Base-by-base conservation (phyloP, 2,888 invertebrate genomes). In the Lochmaea capreae region DNA sequence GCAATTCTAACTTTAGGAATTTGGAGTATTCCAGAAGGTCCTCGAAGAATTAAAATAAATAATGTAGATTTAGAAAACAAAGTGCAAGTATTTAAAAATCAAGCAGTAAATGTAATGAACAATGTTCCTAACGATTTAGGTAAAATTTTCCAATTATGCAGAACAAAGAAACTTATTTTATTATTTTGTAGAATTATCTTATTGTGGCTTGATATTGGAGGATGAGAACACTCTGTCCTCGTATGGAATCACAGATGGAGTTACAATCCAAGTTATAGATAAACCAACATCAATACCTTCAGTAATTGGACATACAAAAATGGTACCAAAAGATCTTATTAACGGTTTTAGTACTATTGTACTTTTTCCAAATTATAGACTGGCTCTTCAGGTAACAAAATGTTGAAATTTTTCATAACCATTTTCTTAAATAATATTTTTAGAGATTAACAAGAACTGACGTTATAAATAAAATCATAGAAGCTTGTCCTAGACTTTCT, bases 151-250 rank as follows among this genome's bases (percentile, higher is more conserved):
- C 57, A 46, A 42, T 52, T 63, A 14, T 43, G 11, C 42, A 54
- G 52, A 59, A 72, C 43, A 71, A 72, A 67, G 66, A 43, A 52
- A 52, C 12, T 49, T 22, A 33, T 39, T 61, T 61, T 33, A 5
- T 39, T 61, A 10, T 33, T 61, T 61, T 67, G 16, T 42, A 94
- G 93, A 92, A 84, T 85, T 94, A 14, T 89, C 93, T 65, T 93
- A 93, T 83, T 92, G 93, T 86, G 95, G 95, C 3, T 90, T 91
- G 81, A 89, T 92, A 74, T 86, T 95, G 69, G 91, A 92, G 81
- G 91, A 92, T 80, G 89, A 90, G 8, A 87, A 89, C 43, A 81
- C 91, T 2, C 86, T 94, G 14, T 89, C 90, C 77, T 90, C 91
- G 5, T 91, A 90, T 87, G 93, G 93, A 5, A 87, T 91, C 4